Percentiles rank a stretch among this genome's conserved stretches.
Conservation (phyloP, 2,888 invertebrate genomes). For the Resseliella maxima region DNA sequence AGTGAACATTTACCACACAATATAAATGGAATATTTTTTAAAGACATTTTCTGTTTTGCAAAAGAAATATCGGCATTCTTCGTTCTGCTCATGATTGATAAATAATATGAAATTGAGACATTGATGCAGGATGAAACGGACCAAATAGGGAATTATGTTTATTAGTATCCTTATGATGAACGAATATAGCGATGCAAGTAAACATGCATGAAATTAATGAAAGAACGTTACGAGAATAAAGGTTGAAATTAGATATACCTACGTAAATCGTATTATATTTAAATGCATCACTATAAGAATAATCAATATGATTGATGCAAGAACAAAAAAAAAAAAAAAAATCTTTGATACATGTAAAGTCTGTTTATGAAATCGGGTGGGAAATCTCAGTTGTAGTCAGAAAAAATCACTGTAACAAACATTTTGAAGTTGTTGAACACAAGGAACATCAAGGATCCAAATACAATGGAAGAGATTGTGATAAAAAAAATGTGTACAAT, state of each 20-base stretch:
- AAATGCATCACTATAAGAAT: background rate
- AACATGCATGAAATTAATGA: slow-evolving; percentile 51
- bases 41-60: background rate
- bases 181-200: slow-evolving; percentile 2
- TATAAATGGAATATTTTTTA: too few species aligned
- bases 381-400: background rate
- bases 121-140: background rate
- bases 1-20: too few species aligned
- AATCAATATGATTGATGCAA: background rate
- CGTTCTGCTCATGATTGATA: slow-evolving; percentile 16
- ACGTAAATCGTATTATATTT: background rate
- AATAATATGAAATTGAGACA: slow-evolving; percentile 47
- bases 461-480: too few species aligned
- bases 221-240: background rate
- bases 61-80: background rate
- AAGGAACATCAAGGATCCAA: too few species aligned
- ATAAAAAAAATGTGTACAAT: too few species aligned
- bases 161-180: background rate
- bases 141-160: background rate
- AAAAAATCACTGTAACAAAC: too few species aligned
- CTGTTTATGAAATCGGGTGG: background rate
- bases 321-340: background rate
- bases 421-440: background rate
- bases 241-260: background rate
- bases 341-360: background rate